Evolutionary conservation across 2,888 invertebrate species (phyloP), one percentile per base, ranked within the genome.

Genomic region (Heliconius cydno): DNA sequence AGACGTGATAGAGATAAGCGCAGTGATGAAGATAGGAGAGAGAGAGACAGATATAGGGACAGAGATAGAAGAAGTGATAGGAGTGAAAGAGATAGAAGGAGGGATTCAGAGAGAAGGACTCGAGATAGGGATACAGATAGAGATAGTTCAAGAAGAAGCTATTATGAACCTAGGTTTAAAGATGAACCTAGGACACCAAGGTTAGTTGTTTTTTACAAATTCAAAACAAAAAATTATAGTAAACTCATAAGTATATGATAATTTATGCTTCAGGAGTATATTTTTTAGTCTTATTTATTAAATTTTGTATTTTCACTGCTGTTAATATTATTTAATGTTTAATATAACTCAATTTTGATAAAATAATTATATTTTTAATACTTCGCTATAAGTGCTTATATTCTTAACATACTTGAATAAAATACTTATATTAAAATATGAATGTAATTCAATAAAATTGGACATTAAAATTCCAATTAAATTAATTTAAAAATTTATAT

Each of bases 161-260:
- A 94, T 82, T 95, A 95, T 88, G 95, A 96, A 38, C 96, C 96
- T 0, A 95, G 97, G 73, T 98, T 98, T 87, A 97, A 96, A 87
- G 98, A 98, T 94, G 98, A 98, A 88, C 98, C 98, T 0, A 96
- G 96, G 81, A 99, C 98, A 19, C 99, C 99, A 0, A 96, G 96
- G 91, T 96, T 88, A 63, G 41, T n/a, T 25, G 34, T 10, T 30
- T 3, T 19, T n/a, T 60, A 60, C 9, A 60, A n/a, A 60, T 60
- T 22, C n/a, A n/a, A 60, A n/a, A 60, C n/a, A 52, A 60, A 52
- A 52, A 7, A 52, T 52, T 19, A 52, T 34, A 52, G 52, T 52
- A 52, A 52, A 52, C 46, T 52, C 52, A 52, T 52, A 19, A 19
- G 52, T 34, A 34, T 7, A 34, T 34, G 34, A 34, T 34, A 34